phyloP scores from a whole-genome alignment of 2,888 invertebrate species.

The Nasonovia ribisnigri region DNA sequence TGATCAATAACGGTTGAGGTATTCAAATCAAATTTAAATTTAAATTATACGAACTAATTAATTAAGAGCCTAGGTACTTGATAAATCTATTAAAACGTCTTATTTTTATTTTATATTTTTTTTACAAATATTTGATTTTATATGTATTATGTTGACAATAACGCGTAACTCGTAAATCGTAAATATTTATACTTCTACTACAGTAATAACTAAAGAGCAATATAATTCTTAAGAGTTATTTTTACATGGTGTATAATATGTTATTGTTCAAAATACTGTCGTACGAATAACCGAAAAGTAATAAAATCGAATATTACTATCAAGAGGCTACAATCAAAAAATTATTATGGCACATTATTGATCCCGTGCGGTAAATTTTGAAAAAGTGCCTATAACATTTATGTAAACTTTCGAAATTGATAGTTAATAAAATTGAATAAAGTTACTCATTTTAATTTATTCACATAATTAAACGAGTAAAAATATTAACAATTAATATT shows the following conservation, averaged over 20 bases:
- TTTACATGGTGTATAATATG: background rate
- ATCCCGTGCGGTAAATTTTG: background rate
- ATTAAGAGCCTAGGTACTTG: background rate
- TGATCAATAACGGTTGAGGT: background rate
- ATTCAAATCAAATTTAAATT: background rate
- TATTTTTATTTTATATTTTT: background rate
- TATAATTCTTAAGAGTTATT: background rate
- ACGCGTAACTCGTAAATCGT: background rate
- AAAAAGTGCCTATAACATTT: background rate
- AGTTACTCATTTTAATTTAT: background rate
- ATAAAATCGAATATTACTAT: background rate
- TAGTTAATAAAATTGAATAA: background rate
- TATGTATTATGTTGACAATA: background rate
- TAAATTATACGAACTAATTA: background rate
- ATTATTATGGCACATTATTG: background rate
- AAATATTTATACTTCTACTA: background rate
- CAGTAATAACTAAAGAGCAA: background rate
- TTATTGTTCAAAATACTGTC: background rate
- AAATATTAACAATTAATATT: background rate
- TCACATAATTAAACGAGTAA: background rate
- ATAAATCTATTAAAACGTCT: background rate
- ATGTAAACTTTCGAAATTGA: background rate
- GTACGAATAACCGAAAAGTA: background rate
- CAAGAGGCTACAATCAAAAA: background rate
- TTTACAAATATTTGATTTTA: background rate